These are phyloP conservation scores for Drosophila limbata DNA, from an alignment of 2,888 invertebrate genomes.

Conservation along the genomic window DNA sequence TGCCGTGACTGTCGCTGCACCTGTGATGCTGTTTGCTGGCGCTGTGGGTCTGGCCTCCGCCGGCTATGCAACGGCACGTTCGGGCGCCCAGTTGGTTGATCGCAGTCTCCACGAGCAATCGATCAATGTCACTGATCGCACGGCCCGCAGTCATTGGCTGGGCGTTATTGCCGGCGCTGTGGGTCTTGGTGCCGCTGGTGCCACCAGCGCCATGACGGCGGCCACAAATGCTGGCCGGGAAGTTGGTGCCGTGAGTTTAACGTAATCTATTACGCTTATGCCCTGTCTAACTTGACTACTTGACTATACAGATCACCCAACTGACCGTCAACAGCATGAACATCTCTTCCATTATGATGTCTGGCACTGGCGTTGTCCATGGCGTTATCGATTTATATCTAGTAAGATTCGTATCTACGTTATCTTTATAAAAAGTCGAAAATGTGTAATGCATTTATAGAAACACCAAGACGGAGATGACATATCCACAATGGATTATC, in stretches of 20 bases:
- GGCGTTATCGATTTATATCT: constrained; percentile 78
- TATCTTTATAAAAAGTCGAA: background rate
- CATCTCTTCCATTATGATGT: constrained; percentile 79
- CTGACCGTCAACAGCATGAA: constrained; percentile 81
- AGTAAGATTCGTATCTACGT: constrained; percentile 52
- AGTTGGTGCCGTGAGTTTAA: constrained; percentile 72
- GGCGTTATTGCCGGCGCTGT: constrained; percentile 71
- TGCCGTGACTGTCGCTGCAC: constrained; percentile 64
- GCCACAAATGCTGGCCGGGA: constrained; percentile 73
- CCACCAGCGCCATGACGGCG: constrained; percentile 68
- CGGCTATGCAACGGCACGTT: constrained; percentile 72
- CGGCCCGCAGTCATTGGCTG: constrained; percentile 80
- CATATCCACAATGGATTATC: constrained; percentile 69
- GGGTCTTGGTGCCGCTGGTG: constrained; percentile 75
- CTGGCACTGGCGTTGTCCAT: constrained; percentile 79
- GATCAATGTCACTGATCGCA: constrained; percentile 67
- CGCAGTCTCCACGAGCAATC: constrained; percentile 82
- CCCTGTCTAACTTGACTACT: background rate
- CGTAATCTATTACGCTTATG: too few relatives aligned
- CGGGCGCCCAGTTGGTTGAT: constrained; percentile 68
- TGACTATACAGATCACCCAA: constrained; percentile 59
- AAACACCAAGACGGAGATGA: constrained; percentile 77
- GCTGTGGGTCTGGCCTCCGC: constrained; percentile 65
- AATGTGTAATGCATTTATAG: constrained; percentile 46
- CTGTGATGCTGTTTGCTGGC: constrained; percentile 66